Base-by-base conservation (phyloP, 35 echinoderm and acorn worm genomes). In the Nesometra sesokonis region DNA sequence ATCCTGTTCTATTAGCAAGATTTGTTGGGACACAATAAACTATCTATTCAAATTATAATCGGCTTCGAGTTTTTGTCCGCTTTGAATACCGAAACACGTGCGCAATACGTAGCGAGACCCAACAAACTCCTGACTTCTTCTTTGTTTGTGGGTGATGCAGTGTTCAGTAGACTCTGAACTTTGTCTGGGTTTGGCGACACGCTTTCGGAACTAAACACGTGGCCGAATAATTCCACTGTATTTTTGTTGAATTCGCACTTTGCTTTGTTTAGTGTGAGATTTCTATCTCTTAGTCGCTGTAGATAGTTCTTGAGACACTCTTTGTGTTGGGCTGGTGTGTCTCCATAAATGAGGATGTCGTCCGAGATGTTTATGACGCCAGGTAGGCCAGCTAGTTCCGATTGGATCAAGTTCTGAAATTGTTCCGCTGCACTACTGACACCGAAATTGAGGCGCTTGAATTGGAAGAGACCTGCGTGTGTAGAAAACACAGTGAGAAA, bases 401-500 rank as follows among this genome's bases (percentile, higher is more conserved):
- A 82, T 32, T 86, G 87, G 23, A 93, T 93, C 33, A 80, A 31
- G 35, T 93, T 85, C 37, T 95, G 90, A 81, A 95, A 92, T n/a
- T 92, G 87, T 37, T 92, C 90, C 31, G 90, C 87, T 37, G 80
- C 93, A 33, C 87, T 84, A 34, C 89, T 89, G 17, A 95, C 90
- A 80, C 90, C 84, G 33, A 95, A 92, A 67, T 92, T 95, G 32
- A 95, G 76, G 39, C 83, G 38, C 36, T 95, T 87, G 33, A 82
- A 89, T 40, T 92, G 86, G 46, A 31, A 95, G 13, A 92, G 77
- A 9, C 90, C 86, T 84, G 87, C 84, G 82, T 92, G 90, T 23
- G 93, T 90, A 37, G 87, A 92, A 82, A 92, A 96, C 0, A 87
- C 85, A 30, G 94, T 97, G 34, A 97, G 57, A 36, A 92, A 88